phyloP scores from a whole-genome alignment of 1,140 invertebrate species.

The Oreohelix idahoensis region DNA sequence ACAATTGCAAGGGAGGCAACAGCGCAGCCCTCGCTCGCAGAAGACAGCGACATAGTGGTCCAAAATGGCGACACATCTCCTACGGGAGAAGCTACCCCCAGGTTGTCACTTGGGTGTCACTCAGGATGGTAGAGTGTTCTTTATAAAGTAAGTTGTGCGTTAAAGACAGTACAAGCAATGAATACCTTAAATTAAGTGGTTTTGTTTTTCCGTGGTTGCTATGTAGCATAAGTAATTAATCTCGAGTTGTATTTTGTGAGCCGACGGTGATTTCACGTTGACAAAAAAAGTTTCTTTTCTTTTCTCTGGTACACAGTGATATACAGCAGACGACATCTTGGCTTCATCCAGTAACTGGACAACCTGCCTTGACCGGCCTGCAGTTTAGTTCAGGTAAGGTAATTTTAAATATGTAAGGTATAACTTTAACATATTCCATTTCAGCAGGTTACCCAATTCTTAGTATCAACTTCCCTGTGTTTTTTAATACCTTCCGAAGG shows the following conservation, averaged over 20 bases:
- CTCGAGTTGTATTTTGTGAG: too few relatives aligned
- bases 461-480: too few relatives aligned
- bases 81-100: slow-evolving; percentile 55
- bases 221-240: too few relatives aligned
- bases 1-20: slow-evolving; percentile 1
- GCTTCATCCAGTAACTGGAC: slow-evolving; percentile 62
- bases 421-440: too few relatives aligned
- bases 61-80: slow-evolving; percentile 59
- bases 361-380: slow-evolving; percentile 59
- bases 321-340: slow-evolving; percentile 59
- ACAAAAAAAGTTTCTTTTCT: slow-evolving; percentile 35
- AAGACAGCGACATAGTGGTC: slow-evolving; percentile 25
- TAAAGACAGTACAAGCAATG: too few relatives aligned
- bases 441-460: too few relatives aligned
- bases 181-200: too few relatives aligned
- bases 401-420: background rate
- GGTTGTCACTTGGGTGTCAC: slow-evolving; percentile 63
- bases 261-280: too few relatives aligned
- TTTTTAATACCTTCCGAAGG: too few relatives aligned
- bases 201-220: too few relatives aligned
- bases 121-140: slow-evolving; percentile 68
- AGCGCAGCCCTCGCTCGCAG: background rate
- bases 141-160: slow-evolving; percentile 64
- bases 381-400: slow-evolving; percentile 49
- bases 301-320: slow-evolving; percentile 57